These are phyloP conservation scores for Hylaeus anthracinus DNA, from an alignment of 1,140 invertebrate genomes.

Conservation along the genomic window DNA sequence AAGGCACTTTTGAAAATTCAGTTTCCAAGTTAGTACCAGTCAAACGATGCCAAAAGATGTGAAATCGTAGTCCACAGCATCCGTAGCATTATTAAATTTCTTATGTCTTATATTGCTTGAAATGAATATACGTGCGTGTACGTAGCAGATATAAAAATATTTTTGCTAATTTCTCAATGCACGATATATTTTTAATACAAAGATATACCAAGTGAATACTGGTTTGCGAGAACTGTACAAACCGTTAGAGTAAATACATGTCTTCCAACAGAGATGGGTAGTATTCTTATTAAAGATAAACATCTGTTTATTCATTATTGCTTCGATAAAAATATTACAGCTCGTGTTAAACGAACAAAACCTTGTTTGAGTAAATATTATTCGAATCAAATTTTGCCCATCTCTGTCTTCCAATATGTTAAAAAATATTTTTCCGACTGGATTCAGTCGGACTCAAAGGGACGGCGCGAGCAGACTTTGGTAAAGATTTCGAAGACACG, in stretches of 20 bases:
- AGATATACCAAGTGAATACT: background rate
- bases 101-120: background rate
- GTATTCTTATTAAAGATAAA: too few species aligned
- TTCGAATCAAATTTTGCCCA: too few species aligned
- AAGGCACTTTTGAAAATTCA: constrained; percentile 17
- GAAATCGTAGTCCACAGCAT: background rate
- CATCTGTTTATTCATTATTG: too few species aligned
- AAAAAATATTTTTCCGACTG: constrained; percentile 65
- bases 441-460: constrained; percentile 51
- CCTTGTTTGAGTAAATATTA: too few species aligned
- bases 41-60: background rate
- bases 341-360: too few species aligned
- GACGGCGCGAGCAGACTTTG: constrained; percentile 62
- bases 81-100: background rate
- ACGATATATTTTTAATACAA: background rate
- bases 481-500: constrained; percentile 70
- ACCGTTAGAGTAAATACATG: background rate
- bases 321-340: too few species aligned
- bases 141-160: background rate
- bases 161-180: background rate
- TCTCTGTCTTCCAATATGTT: background rate
- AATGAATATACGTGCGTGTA: background rate
- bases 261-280: background rate
- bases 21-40: background rate
- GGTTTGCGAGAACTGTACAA: constrained; percentile 5